Base-by-base conservation (phyloP, 2,888 invertebrate genomes). In the Euzophera pinguis region DNA sequence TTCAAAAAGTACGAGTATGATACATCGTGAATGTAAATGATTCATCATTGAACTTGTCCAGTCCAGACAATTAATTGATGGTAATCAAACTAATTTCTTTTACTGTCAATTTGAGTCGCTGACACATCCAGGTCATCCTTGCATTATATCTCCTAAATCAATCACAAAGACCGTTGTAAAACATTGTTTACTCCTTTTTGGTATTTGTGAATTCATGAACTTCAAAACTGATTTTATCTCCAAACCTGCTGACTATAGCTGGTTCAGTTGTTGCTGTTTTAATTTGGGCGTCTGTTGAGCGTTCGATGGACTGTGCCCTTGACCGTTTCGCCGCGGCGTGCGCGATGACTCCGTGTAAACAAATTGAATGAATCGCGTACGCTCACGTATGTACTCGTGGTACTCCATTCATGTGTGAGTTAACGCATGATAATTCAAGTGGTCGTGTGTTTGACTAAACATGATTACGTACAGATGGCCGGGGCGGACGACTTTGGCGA, bases 351-450 rank as follows among this genome's bases (percentile, higher is more conserved):
- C 67, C 74, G 81, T 70, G 83, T 86, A 82, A 85, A 84, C 86
- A 84, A 84, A 84, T 88, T 89, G 88, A 88, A 90, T 89, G 88
- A 84, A 84, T 77, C 80, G 87, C 84, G 85, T 86, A 86, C 82
- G 78, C 76, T 76, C 78, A 75, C 76, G 78, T 78, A 76, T 74
- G 71, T 75, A 45, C 45, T 45, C 29, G 45, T 17, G 54, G 70
- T 74, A 73, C 72, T 75, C 84, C 88, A 89, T 90, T 90, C 87
- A 88, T 86, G 81, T 84, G 86, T 79, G 80, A 72, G 83, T 80
- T 78, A 81, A 81, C 78, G 80, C 81, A 80, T 78, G 82, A 83
- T 81, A 81, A 81, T 78, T 83, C 82, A 76, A 81, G 75, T 72
- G 75, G 71, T 73, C 75, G 74, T 70, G 69, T 78, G 81, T 81